phyloP scores from a whole-genome alignment of 2,797 vertebrate species.

The Enteromius unitaeniatus region DNA sequence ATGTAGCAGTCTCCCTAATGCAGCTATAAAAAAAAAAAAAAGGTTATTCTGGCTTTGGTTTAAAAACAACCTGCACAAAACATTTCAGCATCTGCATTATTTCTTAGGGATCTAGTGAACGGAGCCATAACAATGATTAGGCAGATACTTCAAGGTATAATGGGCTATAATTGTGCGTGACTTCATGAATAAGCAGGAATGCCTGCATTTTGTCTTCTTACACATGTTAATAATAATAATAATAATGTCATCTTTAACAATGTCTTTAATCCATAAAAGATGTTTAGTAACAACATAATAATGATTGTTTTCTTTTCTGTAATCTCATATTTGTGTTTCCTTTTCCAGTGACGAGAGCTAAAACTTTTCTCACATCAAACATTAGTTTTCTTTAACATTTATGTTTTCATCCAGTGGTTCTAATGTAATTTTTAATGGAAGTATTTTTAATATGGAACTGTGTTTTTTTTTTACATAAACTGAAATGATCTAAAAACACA shows the following conservation, averaged over 20 bases:
- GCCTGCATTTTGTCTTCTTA: not conserved
- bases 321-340: not conserved
- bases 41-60: constrained; percentile 7
- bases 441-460: not conserved
- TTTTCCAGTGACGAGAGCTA: not conserved
- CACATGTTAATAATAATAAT: not conserved
- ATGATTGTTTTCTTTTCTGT: not conserved
- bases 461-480: constrained; percentile 18
- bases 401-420: not conserved
- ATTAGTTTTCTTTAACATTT: not conserved
- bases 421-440: not conserved
- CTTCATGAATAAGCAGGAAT: constrained; percentile 9
- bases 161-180: constrained; percentile 10
- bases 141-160: not conserved
- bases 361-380: not conserved
- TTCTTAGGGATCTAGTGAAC: not conserved
- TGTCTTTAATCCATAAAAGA: not conserved
- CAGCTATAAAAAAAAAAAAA: not conserved
- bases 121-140: not conserved
- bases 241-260: not conserved
- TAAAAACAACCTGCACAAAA: not conserved
- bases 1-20: constrained; percentile 5
- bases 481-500: not conserved
- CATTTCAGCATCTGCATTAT: not conserved
- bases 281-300: not conserved